Evolutionary conservation across 2,113 vertebrate species (phyloP), one percentile per base, ranked within the genome.

Genomic region (Cyanistes caeruleus): DNA sequence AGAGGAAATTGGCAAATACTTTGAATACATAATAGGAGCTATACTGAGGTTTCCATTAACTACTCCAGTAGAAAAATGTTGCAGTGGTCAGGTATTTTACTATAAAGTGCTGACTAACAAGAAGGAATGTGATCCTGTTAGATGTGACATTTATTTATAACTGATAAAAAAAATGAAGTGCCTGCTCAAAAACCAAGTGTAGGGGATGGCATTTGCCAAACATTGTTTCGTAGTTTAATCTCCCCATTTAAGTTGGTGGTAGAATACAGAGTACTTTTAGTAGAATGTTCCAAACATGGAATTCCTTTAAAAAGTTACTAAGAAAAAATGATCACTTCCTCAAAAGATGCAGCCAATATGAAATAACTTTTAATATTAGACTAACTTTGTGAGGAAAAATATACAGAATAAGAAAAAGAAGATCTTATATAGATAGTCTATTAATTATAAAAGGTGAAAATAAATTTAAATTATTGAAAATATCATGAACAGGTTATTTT

Each of bases 31-130:
- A 91, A 92, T 87, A 67, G 79, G 53, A 91, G 60, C 91, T 89
- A 53, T 72, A 87, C 89, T 89, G 68, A 92, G 64, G 56, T 95
- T 96, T 94, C 83, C 79, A 94, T 95, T 94, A 95, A 55, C 94
- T 78, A 7, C 60, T 92, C 68, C 68, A 64, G 60, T 53, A 95
- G 75, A 95, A 95, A 67, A 94, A 86, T 86, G 30, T 93, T 91
- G 76, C 79, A 93, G 72, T 84, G 79, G 72, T 96, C 92, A 94
- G 81, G 72, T 72, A 68, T 94, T 96, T 90, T 86, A 84, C 92
- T 90, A 12, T 84, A 74, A 92, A 67, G 55, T 13, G 41, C 68
- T 94, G 88, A 56, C 48, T 93, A 88, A 92, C 60, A 72, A 51
- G 35, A 68, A 94, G 85, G 87, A 94, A 88, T 81, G 79, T 27